Conservation (phyloP, 2,888 invertebrate species). For the Yponomeuta evonymella region DNA sequence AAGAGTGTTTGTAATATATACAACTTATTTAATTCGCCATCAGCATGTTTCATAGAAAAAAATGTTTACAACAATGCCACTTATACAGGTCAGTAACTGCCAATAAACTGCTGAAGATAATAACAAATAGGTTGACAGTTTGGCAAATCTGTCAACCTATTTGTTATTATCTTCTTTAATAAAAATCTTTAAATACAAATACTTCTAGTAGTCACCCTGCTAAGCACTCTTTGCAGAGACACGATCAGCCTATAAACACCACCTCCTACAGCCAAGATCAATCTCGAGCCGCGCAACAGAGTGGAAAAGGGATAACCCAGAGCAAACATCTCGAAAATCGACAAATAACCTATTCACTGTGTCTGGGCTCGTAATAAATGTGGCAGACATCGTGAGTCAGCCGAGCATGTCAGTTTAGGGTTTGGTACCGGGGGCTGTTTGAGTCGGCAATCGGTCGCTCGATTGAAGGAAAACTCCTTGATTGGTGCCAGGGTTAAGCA, state of each 20-base stretch:
- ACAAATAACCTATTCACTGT: constrained; percentile 17
- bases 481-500: not conserved
- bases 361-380: constrained; percentile 6
- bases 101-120: too few relatives aligned
- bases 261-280: not conserved
- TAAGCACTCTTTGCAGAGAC: too few relatives aligned
- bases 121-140: too few relatives aligned
- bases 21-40: too few relatives aligned
- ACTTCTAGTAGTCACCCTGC: too few relatives aligned
- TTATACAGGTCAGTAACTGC: too few relatives aligned
- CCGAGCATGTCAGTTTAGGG: not conserved
- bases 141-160: too few relatives aligned
- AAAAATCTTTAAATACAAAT: too few relatives aligned
- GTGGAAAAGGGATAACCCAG: constrained; percentile 63
- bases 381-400: constrained; percentile 5
- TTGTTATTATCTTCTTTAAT: too few relatives aligned
- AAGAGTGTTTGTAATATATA: too few relatives aligned
- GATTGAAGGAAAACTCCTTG: not conserved
- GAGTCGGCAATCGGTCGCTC: not conserved
- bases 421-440: not conserved
- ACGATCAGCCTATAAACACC: not conserved
- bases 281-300: constrained; percentile 12
- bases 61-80: too few relatives aligned
- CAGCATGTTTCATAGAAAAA: too few relatives aligned
- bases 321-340: constrained; percentile 58